phyloP scores from a whole-genome alignment of 2,797 vertebrate species.

The Clarias platycephalus region DNA sequence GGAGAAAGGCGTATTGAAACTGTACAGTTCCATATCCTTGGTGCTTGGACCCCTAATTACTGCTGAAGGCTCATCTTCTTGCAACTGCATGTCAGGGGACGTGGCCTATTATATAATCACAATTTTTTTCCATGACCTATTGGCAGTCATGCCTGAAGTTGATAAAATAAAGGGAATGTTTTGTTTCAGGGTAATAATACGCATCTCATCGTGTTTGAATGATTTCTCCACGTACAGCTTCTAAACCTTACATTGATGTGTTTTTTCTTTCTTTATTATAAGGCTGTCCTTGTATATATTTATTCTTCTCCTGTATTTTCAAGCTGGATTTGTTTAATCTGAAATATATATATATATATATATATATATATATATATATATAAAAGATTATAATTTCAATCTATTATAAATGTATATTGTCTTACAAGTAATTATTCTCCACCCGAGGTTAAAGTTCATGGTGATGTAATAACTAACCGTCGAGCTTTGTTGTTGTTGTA shows the following conservation, averaged over 20 bases:
- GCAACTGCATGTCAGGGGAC: neutral
- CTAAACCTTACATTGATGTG: neutral
- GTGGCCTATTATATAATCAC: slow-evolving; percentile 5
- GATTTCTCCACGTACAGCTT: neutral
- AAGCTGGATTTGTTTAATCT: slow-evolving; percentile 5
- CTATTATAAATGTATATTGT: slow-evolving; percentile 14
- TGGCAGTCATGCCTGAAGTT: neutral
- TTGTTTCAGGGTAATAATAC: neutral
- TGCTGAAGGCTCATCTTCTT: neutral
- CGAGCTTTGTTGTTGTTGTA: neutral
- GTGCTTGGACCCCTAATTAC: neutral
- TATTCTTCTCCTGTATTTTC: slow-evolving; percentile 18
- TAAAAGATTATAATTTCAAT: slow-evolving; percentile 5
- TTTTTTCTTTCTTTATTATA: slow-evolving; percentile 7
- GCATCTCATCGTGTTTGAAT: neutral
- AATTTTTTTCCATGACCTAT: neutral
- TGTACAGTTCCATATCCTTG: neutral
- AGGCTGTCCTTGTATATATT: slow-evolving; percentile 22
- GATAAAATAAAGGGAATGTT: neutral
- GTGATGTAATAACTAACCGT: neutral
- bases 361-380: neutral
- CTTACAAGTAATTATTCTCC: slow-evolving; percentile 5
- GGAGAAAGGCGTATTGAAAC: too few relatives aligned
- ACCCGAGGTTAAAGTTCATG: neutral
- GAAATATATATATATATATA: slow-evolving; percentile 3